phyloP scores from a whole-genome alignment of 2,797 vertebrate species.

The Mus spretus region DNA sequence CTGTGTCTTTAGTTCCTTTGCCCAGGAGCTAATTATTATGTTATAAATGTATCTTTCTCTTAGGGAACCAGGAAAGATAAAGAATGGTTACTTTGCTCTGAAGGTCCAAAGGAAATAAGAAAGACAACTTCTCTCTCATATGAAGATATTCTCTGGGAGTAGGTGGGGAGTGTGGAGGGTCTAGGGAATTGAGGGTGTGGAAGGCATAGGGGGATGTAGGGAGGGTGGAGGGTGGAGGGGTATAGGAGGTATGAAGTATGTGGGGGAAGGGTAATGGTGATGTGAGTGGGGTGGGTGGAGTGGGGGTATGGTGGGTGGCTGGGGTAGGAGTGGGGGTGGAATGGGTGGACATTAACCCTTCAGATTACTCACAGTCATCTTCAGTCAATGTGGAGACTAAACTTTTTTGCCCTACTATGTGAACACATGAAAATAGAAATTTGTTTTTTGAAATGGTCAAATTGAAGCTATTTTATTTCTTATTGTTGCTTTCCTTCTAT shows the following conservation, averaged over 20 bases:
- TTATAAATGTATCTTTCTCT: not conserved
- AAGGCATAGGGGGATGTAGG: not conserved
- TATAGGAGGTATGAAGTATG: not conserved
- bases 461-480: not conserved
- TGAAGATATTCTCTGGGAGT: not conserved
- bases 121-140: not conserved
- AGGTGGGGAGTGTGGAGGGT: not conserved
- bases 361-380: not conserved
- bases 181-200: not conserved
- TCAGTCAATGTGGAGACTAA: not conserved
- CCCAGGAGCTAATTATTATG: not conserved
- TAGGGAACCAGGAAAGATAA: not conserved
- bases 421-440: not conserved
- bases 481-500: not conserved
- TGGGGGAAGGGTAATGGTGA: no score
- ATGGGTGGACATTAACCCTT: not conserved
- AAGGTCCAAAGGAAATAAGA: not conserved
- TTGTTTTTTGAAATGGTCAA: not conserved
- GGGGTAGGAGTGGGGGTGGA: not conserved
- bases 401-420: not conserved
- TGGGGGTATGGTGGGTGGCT: no score
- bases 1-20: not conserved
- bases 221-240: not conserved
- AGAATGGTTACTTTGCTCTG: not conserved
- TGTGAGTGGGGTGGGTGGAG: not conserved